phyloP scores from a whole-genome alignment of 2,888 invertebrate species.

The Heteromurus nitidus region DNA sequence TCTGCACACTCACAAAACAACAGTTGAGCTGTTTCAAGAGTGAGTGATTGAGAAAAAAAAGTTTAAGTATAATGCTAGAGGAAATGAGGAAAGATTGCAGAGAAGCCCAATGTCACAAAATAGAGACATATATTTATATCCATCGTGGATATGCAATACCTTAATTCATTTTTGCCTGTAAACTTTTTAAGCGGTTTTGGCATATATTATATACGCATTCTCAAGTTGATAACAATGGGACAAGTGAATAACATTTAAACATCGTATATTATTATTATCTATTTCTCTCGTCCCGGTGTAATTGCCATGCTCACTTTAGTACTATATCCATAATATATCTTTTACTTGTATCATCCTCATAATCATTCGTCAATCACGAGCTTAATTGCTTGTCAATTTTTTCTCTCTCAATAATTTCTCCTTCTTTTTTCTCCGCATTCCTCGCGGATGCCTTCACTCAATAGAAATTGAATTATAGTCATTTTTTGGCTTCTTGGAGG shows the following conservation, averaged over 20 bases:
- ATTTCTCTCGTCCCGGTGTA: too few relatives aligned
- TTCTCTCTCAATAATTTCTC: constrained; percentile 7
- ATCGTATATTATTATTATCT: too few relatives aligned
- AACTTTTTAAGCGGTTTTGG: too few relatives aligned
- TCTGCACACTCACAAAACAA: constrained; percentile 11
- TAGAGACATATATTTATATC: too few relatives aligned
- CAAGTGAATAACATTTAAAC: too few relatives aligned
- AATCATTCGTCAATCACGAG: constrained; percentile 61
- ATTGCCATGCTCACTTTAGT: too few relatives aligned
- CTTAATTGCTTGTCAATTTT: constrained; percentile 64
- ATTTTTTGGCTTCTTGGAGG: background rate
- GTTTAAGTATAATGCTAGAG: constrained; percentile 25
- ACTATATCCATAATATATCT: too few relatives aligned
- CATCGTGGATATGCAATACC: too few relatives aligned
- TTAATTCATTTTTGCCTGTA: too few relatives aligned
- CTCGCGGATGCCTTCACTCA: background rate
- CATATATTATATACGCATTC: too few relatives aligned
- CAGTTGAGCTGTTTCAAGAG: too few relatives aligned
- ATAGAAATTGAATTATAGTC: background rate
- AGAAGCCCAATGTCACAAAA: constrained; percentile 28
- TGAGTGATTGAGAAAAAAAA: constrained; percentile 31
- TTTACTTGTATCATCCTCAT: constrained; percentile 38
- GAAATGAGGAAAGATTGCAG: constrained; percentile 17
- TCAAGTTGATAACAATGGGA: too few relatives aligned
- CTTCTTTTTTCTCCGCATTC: background rate